Percentiles rank a stretch among this genome's conserved stretches.
Evolutionary conservation across 1,140 invertebrate genomes (phyloP).

Genomic region (Diabrotica undecimpunctata): DNA sequence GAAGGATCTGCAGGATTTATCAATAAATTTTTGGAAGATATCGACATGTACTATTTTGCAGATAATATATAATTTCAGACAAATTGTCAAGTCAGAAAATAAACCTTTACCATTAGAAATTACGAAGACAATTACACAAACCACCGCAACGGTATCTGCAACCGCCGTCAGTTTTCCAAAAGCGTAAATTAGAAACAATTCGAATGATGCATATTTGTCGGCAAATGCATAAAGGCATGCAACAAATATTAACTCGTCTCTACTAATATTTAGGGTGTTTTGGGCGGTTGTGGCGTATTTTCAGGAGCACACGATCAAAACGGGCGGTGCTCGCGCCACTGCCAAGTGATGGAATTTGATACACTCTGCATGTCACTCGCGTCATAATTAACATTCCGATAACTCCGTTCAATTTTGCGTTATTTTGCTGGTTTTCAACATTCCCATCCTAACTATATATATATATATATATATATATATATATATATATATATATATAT

Average conservation of each 20-base stretch:
- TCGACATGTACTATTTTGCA: too few relatives aligned
- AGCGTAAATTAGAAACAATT: constrained; percentile 27
- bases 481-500: too few relatives aligned
- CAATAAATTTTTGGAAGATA: too few relatives aligned
- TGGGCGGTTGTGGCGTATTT: constrained; percentile 32
- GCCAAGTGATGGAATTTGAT: constrained; percentile 40
- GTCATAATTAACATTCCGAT: constrained; percentile 45
- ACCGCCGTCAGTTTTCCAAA: too few relatives aligned
- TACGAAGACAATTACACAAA: too few relatives aligned
- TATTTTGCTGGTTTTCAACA: constrained; percentile 32
- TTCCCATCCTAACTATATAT: too few relatives aligned
- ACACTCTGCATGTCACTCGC: constrained; percentile 40
- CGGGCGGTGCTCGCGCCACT: constrained; percentile 33
- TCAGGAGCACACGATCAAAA: constrained; percentile 30
- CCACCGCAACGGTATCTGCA: too few relatives aligned
- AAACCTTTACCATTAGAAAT: too few relatives aligned
- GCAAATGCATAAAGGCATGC: constrained; percentile 42
- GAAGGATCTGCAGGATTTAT: too few relatives aligned
- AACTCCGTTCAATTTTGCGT: constrained; percentile 31
- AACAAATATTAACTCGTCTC: constrained; percentile 42
- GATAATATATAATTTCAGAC: too few relatives aligned
- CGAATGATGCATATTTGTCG: constrained; percentile 43
- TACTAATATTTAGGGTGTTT: constrained; percentile 37
- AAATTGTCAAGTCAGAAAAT: too few relatives aligned
- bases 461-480: too few relatives aligned